Conservation (phyloP, 2,888 invertebrate species). For the Epiblema foenella region DNA sequence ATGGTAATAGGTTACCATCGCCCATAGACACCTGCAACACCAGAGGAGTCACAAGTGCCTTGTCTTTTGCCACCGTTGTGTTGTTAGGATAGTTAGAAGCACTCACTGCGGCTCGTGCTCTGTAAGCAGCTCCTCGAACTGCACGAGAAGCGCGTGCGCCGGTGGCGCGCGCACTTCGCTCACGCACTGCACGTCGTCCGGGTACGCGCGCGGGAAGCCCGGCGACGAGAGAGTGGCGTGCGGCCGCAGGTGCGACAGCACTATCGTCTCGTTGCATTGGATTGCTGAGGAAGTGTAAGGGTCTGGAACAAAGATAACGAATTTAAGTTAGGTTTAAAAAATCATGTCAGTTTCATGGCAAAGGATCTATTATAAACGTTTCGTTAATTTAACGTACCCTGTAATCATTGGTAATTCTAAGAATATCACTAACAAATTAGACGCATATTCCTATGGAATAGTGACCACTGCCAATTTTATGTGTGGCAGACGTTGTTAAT, state of each 20-base stretch:
- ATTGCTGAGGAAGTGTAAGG: constrained; percentile 73
- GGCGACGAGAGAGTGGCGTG: constrained; percentile 90
- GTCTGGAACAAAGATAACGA: constrained; percentile 62
- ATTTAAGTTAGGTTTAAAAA: not conserved
- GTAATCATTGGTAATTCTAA: too few species aligned
- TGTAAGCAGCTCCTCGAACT: constrained; percentile 3
- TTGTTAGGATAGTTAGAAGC: not conserved
- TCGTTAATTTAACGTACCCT: too few species aligned
- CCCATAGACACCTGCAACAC: too few species aligned
- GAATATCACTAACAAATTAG: too few species aligned
- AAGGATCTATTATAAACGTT: too few species aligned
- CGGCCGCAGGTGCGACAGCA: constrained; percentile 87
- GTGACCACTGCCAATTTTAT: too few species aligned
- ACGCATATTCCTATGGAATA: too few species aligned
- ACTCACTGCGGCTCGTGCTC: not conserved
- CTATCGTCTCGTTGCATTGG: constrained; percentile 88
- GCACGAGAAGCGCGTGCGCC: not conserved
- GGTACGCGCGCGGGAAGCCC: constrained; percentile 91
- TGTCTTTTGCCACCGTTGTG: too few species aligned
- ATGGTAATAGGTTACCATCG: too few species aligned
- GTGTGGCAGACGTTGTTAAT: too few species aligned
- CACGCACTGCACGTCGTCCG: constrained; percentile 52
- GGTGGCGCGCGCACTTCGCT: not conserved
- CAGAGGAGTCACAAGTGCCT: too few species aligned
- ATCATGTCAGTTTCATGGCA: too few species aligned